A percentile compares a stretch with the other conserved stretches of the same genome.
phyloP scores from a whole-genome alignment of 1,140 invertebrate genomes.

The Hypothenemus hampei region DNA sequence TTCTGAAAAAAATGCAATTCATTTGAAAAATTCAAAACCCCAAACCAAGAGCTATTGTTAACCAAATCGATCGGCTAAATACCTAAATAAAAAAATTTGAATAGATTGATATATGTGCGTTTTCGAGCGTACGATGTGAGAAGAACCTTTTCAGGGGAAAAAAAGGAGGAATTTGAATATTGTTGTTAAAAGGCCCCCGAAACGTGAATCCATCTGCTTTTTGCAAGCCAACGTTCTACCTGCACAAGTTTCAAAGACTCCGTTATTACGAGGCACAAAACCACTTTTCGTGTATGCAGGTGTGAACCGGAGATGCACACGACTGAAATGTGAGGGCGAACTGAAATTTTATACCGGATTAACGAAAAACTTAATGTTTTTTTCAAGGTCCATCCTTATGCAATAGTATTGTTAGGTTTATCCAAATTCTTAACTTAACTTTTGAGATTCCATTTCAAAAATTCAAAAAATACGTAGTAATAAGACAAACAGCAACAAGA shows the following conservation, averaged over 20 bases:
- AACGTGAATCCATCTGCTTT: constrained; percentile 21
- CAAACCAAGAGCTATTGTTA: constrained; percentile 17
- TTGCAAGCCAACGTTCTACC: constrained; percentile 17
- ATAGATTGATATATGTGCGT: constrained; percentile 24
- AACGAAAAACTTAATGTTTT: no score
- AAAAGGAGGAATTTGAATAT: constrained; percentile 24
- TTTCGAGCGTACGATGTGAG: constrained; percentile 8
- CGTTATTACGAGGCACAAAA: constrained; percentile 15
- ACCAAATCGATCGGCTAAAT: constrained; percentile 7
- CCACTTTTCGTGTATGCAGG: constrained; percentile 15
- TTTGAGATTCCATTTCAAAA: no score
- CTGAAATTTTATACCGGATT: constrained; percentile 5
- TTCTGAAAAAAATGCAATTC: no score
- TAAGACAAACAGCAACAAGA: no score
- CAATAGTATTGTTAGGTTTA: no score
- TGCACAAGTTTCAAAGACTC: constrained; percentile 7
- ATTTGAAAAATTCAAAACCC: no score
- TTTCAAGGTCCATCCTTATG: no score
- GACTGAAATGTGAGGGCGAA: constrained; percentile 14
- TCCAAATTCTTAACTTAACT: no score
- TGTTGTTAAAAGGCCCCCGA: constrained; percentile 1
- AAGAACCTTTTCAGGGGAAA: constrained; percentile 11
- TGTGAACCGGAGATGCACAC: constrained; percentile 18
- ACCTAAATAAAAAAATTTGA: constrained; percentile 19
- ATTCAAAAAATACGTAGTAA: no score